Percentiles rank a stretch among this genome's conserved stretches.
These are phyloP conservation scores for Caenorhabditis afra DNA, from an alignment of 2,888 invertebrate genomes.

Conservation along the genomic window DNA sequence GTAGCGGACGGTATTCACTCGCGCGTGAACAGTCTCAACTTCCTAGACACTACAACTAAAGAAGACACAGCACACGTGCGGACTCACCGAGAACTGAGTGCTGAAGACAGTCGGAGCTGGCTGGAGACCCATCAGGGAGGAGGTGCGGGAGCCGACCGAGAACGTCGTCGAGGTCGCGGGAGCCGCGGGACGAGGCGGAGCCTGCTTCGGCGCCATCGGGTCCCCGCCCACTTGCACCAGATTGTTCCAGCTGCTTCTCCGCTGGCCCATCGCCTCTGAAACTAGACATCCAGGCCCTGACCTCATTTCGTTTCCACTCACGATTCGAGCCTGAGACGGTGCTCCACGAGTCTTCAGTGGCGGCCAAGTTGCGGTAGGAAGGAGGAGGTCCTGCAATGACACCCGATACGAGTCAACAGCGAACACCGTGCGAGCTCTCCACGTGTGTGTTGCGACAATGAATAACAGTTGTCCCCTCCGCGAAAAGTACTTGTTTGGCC, in stretches of 20 bases:
- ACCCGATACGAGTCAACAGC: constrained; percentile 43
- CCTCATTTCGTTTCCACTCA: constrained; percentile 21
- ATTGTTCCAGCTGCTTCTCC: constrained; percentile 73
- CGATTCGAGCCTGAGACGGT: constrained; percentile 59
- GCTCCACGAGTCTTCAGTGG: constrained; percentile 70
- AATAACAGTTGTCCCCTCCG: constrained; percentile 10
- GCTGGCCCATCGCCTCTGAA: constrained; percentile 60
- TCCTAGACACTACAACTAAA: constrained; percentile 30
- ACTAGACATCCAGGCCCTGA: neutral
- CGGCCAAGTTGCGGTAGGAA: constrained; percentile 62
- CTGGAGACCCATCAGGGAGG: constrained; percentile 30
- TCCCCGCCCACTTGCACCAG: constrained; percentile 61
- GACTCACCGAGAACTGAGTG: constrained; percentile 48
- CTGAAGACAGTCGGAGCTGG: constrained; percentile 32
- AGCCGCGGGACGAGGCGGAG: constrained; percentile 42
- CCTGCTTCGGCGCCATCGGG: constrained; percentile 37
- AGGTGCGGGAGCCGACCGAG: constrained; percentile 41
- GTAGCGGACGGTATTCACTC: constrained; percentile 49
- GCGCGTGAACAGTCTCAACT: constrained; percentile 43
- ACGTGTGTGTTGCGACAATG: neutral
- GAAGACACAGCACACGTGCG: neutral
- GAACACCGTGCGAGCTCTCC: constrained; percentile 9
- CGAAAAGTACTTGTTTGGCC: constrained; percentile 15
- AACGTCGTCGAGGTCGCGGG: constrained; percentile 42
- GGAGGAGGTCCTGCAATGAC: constrained; percentile 68